A percentile compares a stretch with the other conserved stretches of the same genome.
These are phyloP conservation scores for Pleuronectes platessa DNA, from an alignment of 2,113 vertebrate genomes.

Conservation along the genomic window DNA sequence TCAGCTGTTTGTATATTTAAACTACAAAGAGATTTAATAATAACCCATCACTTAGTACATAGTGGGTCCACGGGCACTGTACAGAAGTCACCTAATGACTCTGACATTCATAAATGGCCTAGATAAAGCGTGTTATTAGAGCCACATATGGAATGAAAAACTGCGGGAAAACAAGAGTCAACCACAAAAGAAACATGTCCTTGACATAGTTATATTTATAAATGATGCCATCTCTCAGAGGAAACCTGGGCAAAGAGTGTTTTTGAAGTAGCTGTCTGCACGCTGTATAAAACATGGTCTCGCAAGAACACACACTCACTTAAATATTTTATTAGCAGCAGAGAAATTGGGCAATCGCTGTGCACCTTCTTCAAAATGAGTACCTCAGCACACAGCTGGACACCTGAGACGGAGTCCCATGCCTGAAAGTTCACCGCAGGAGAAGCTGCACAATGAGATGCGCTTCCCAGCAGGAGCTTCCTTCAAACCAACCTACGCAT, in stretches of 20 bases:
- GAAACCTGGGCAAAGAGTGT: conserved; percentile 35
- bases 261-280: conserved; percentile 31
- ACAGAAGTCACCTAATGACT: conserved; percentile 4
- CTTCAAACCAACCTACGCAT: conserved; percentile 26
- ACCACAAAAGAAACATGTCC: conserved; percentile 56
- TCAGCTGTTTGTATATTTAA: too few relatives aligned
- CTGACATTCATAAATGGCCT: conserved; percentile 39
- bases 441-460: conserved; percentile 40
- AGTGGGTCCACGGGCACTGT: neutral
- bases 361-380: conserved; percentile 53
- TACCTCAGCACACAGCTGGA: conserved; percentile 66
- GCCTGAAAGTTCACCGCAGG: conserved; percentile 45
- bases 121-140: conserved; percentile 8
- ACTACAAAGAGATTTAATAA: too few relatives aligned
- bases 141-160: conserved; percentile 26
- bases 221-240: conserved; percentile 39
- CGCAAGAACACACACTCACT: neutral
- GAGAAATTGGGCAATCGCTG: conserved; percentile 65
- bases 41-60: neutral
- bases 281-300: neutral
- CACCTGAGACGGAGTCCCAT: conserved; percentile 56
- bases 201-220: conserved; percentile 69
- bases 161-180: conserved; percentile 32
- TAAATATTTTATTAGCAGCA: conserved; percentile 43
- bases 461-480: conserved; percentile 40